phyloP scores from a whole-genome alignment of 2,797 vertebrate genomes.

The Artibeus jamaicensis region DNA sequence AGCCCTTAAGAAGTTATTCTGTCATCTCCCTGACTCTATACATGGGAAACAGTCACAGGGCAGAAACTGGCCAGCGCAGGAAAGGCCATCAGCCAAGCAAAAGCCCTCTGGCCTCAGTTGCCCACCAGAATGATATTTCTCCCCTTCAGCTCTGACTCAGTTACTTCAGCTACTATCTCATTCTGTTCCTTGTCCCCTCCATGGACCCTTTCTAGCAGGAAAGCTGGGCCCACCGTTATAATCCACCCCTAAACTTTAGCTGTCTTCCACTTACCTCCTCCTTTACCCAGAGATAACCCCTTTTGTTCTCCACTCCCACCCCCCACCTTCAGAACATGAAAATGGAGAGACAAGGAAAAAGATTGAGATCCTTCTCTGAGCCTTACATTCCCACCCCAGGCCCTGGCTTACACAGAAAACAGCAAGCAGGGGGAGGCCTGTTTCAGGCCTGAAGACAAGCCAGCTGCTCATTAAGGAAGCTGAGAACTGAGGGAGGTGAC shows the following conservation, averaged over 20 bases:
- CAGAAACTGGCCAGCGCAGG: not conserved
- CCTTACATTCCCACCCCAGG: not conserved
- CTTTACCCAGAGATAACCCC: not conserved
- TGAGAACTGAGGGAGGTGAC: slow-evolving; percentile 41
- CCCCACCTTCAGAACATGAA: not conserved
- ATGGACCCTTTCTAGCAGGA: not conserved
- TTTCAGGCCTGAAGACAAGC: slow-evolving; percentile 9
- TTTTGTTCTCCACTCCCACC: not conserved
- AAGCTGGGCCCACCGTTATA: not conserved
- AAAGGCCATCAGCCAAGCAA: not conserved
- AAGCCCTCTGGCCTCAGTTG: not conserved
- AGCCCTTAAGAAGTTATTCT: not conserved
- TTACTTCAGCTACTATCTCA: not conserved
- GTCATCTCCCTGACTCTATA: not conserved
- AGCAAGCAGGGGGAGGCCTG: slow-evolving; percentile 10
- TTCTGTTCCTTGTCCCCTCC: not conserved
- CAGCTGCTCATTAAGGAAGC: slow-evolving; percentile 59
- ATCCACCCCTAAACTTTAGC: not conserved
- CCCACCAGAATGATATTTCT: not conserved
- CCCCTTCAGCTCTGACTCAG: not conserved
- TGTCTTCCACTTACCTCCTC: not conserved
- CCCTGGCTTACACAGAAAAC: slow-evolving; percentile 22
- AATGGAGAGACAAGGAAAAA: not conserved
- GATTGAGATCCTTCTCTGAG: not conserved
- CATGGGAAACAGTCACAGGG: not conserved